These are phyloP conservation scores for Brachystomella parvula DNA, from an alignment of 1,140 invertebrate species.

Conservation along the genomic window DNA sequence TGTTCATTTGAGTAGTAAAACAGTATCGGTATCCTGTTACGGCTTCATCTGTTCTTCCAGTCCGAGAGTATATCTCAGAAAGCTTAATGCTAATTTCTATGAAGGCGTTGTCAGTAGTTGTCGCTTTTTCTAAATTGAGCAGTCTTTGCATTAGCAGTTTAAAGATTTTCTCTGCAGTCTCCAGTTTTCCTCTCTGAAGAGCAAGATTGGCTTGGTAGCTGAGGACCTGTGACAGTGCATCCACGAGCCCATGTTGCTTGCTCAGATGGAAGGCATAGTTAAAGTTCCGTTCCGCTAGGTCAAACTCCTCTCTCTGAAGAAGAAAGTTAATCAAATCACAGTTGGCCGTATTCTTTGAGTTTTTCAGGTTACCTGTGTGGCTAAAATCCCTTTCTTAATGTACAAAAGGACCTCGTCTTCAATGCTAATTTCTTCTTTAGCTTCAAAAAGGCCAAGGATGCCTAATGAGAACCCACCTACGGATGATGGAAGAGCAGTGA, in stretches of 20 bases:
- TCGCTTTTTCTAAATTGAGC: slow-evolving; percentile 16
- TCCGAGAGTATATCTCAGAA: slow-evolving; percentile 25
- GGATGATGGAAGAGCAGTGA: no score
- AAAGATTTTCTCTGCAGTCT: slow-evolving; percentile 27
- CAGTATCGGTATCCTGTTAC: slow-evolving; percentile 32
- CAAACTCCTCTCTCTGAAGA: slow-evolving; percentile 24
- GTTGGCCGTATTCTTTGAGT: not conserved
- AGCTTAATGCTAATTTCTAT: slow-evolving; percentile 36
- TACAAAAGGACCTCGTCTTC: slow-evolving; percentile 33
- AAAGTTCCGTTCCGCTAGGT: slow-evolving; percentile 26
- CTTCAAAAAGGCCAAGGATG: slow-evolving; percentile 10
- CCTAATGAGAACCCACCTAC: slow-evolving; percentile 6
- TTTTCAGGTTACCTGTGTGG: slow-evolving; percentile 26
- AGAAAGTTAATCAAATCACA: not conserved
- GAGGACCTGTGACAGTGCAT: slow-evolving; percentile 34
- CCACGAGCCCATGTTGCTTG: slow-evolving; percentile 20
- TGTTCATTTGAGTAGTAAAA: slow-evolving; percentile 27
- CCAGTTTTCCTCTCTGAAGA: slow-evolving; percentile 29
- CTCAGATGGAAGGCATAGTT: slow-evolving; percentile 23
- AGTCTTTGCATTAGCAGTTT: slow-evolving; percentile 23
- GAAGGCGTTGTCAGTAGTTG: slow-evolving; percentile 30
- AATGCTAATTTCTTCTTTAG: slow-evolving; percentile 17
- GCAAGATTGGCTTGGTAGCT: slow-evolving; percentile 33
- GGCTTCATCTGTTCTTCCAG: slow-evolving; percentile 17
- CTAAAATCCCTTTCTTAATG: slow-evolving; percentile 33